phyloP scores from a whole-genome alignment of 2,888 invertebrate species.

The Chydorus sphaericus region DNA sequence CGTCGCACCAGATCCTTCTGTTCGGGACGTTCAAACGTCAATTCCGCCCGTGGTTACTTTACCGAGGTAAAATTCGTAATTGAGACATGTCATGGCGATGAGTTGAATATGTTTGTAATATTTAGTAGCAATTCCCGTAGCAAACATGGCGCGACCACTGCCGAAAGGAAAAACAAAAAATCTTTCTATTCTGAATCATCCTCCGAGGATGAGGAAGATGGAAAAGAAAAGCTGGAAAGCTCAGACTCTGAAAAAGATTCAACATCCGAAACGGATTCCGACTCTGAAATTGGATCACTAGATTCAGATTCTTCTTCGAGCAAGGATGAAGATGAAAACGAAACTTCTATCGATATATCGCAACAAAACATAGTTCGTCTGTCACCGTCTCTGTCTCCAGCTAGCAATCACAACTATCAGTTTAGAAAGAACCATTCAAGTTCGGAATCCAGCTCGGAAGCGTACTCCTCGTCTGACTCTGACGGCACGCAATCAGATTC shows the following conservation, averaged over 20 bases:
- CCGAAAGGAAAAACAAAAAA: slow-evolving; percentile 31
- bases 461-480: slow-evolving; percentile 15
- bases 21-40: slow-evolving; percentile 53
- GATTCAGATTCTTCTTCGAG: slow-evolving; percentile 11
- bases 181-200: slow-evolving; percentile 47
- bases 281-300: background rate
- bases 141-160: background rate
- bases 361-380: background rate
- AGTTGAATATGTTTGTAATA: background rate
- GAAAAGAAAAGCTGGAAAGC: slow-evolving; percentile 24
- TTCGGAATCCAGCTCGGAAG: slow-evolving; percentile 15
- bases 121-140: background rate
- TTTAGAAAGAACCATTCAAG: too few relatives aligned
- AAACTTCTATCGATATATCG: slow-evolving; percentile 24
- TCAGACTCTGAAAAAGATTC: slow-evolving; percentile 22
- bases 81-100: background rate
- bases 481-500: slow-evolving; percentile 19
- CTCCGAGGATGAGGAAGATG: slow-evolving; percentile 19
- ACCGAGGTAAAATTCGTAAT: slow-evolving; percentile 13
- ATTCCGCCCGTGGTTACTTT: slow-evolving; percentile 19
- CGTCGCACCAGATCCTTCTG: slow-evolving; percentile 52
- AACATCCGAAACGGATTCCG: slow-evolving; percentile 24
- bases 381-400: background rate
- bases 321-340: slow-evolving; percentile 18
- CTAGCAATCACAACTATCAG: background rate